These are phyloP conservation scores for Prionace glauca DNA, from an alignment of 2,797 vertebrate genomes.

Conservation along the genomic window DNA sequence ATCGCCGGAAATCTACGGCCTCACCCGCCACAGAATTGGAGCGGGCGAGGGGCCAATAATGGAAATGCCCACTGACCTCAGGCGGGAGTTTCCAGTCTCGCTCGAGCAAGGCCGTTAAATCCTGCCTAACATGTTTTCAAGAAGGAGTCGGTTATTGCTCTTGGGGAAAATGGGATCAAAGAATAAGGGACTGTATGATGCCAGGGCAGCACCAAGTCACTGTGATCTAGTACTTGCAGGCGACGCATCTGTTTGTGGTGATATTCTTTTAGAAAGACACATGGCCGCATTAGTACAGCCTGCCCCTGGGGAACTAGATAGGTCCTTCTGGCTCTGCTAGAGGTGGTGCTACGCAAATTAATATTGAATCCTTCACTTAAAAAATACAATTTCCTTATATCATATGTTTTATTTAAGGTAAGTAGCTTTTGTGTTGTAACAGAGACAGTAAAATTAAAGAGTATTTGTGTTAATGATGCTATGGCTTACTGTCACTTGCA, in stretches of 20 bases:
- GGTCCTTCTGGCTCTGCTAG: neutral
- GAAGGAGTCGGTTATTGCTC: too few species aligned
- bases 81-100: too few species aligned
- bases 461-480: neutral
- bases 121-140: too few species aligned
- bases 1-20: too few species aligned
- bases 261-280: neutral
- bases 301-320: neutral
- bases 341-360: neutral
- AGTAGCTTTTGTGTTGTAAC: neutral
- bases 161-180: too few species aligned
- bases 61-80: too few species aligned
- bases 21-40: too few species aligned
- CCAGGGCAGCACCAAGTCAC: neutral
- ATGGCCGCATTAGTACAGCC: neutral
- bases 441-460: neutral
- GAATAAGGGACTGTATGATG: neutral
- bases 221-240: neutral
- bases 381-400: neutral
- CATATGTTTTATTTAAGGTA: neutral
- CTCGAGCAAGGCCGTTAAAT: too few species aligned
- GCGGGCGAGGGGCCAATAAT: too few species aligned
- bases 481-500: neutral
- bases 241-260: neutral
- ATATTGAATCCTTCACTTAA: neutral